Evolutionary conservation across 1,140 invertebrate genomes (phyloP).

Genomic region (Pogonomyrmex californicus): DNA sequence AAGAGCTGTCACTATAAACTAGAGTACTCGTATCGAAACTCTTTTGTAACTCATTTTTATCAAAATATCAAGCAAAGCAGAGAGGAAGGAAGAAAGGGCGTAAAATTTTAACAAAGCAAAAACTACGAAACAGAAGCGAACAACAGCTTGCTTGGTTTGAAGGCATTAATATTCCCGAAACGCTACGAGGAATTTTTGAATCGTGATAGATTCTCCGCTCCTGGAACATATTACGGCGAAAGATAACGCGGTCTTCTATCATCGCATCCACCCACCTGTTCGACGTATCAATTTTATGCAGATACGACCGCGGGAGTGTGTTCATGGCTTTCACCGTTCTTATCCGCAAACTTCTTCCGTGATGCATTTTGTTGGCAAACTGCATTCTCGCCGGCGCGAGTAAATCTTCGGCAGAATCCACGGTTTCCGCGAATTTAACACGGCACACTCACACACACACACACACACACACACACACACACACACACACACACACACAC

Average conservation of each 20-base stretch:
- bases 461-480: no score
- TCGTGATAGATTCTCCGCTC: constrained; percentile 42
- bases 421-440: not conserved
- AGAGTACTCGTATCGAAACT: not conserved
- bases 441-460: not conserved
- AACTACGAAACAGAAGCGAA: not conserved
- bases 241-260: constrained; percentile 59
- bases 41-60: not conserved
- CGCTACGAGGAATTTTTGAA: constrained; percentile 50
- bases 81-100: not conserved
- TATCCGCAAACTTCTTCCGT: constrained; percentile 22
- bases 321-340: constrained; percentile 29
- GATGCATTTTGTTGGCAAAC: constrained; percentile 2
- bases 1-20: not conserved
- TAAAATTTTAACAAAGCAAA: constrained; percentile 34
- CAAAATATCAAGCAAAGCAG: not conserved
- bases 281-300: constrained; percentile 61
- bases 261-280: constrained; percentile 58
- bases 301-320: constrained; percentile 27
- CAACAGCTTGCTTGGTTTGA: constrained; percentile 17
- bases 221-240: constrained; percentile 45
- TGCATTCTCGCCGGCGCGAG: not conserved
- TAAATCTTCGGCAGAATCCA: constrained; percentile 36
- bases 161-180: constrained; percentile 40
- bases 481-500: no score